Conservation (phyloP, 2,113 vertebrate species). For the Onychostoma macrolepis region DNA sequence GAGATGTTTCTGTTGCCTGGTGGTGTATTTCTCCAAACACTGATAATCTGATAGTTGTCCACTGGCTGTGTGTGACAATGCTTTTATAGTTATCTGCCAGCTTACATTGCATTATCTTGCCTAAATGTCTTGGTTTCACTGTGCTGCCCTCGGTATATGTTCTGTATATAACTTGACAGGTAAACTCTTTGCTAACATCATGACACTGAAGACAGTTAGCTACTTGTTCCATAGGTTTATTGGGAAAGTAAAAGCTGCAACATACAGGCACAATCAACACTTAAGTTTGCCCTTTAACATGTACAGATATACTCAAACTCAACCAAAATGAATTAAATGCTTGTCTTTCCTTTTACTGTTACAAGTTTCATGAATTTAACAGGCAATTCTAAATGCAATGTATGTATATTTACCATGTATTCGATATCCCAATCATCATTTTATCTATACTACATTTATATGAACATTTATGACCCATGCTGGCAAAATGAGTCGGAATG, state of each 20-base stretch:
- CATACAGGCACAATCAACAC: too few species aligned
- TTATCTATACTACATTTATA: too few species aligned
- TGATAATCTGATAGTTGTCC: not conserved
- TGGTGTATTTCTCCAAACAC: not conserved
- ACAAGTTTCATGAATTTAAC: too few species aligned
- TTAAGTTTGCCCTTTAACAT: too few species aligned
- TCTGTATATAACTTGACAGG: not conserved
- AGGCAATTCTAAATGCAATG: too few species aligned
- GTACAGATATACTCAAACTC: too few species aligned
- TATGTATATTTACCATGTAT: too few species aligned
- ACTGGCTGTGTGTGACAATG: conserved; percentile 8
- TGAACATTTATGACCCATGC: too few species aligned
- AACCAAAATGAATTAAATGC: too few species aligned
- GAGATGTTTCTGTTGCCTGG: not conserved
- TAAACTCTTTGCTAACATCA: not conserved
- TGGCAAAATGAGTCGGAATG: too few species aligned
- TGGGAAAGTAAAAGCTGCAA: conserved; percentile 1
- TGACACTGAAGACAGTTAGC: not conserved
- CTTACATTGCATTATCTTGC: not conserved
- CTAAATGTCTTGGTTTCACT: conserved; percentile 34
- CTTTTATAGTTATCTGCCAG: not conserved
- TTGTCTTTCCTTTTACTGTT: too few species aligned
- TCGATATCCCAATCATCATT: too few species aligned
- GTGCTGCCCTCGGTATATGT: not conserved
- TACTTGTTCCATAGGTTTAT: not conserved